Base-by-base conservation (phyloP, 2,113 vertebrate genomes). In the Synchiropus splendidus region DNA sequence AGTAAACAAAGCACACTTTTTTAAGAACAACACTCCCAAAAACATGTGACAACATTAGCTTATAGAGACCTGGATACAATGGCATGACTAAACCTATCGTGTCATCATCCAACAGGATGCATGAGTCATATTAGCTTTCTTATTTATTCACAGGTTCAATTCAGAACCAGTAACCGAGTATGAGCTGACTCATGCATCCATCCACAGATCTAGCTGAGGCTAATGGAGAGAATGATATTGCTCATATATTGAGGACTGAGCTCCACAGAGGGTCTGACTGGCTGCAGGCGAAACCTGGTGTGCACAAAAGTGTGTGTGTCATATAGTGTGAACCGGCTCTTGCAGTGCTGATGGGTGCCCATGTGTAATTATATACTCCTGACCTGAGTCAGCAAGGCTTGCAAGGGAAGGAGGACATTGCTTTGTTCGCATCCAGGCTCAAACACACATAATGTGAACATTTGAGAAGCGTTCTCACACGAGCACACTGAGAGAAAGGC, bases 341-440 rank as follows among this genome's bases (percentile, higher is more conserved):
- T 37, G 60, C 55, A 58, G 52, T 64, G 66, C 67, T 77, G 70
- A 81, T 65, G 61, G 64, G 66, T 42, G 64, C 58, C 58, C 58
- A 65, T 50, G 59, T 78, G 80, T 76, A 83, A 81, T 83, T 67
- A 72, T 67, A 82, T 36, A 70, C 73, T 47, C 42, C 32, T 16
- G 3, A 53, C 48, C 70, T 81, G 75, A 82, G 60, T 81, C 82
- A 78, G 79, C 77, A 71, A 16, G 39, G 37, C 42, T 45, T 45
- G 48, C 38, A 36, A 61, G 64, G 64, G 52, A 70, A 76, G 56
- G 53, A 67, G 48, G 40, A 51, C 43, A 45, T 42, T 4, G 10
- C 55, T 55, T 38, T 14, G 47, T 67, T 70, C 70, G 61, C 67
- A 70, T 44, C 39, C 36, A 38, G 37, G 40, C 36, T 46, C 47